phyloP scores from a whole-genome alignment of 1,140 invertebrate genomes.

The Tetramorium parvispinum region DNA sequence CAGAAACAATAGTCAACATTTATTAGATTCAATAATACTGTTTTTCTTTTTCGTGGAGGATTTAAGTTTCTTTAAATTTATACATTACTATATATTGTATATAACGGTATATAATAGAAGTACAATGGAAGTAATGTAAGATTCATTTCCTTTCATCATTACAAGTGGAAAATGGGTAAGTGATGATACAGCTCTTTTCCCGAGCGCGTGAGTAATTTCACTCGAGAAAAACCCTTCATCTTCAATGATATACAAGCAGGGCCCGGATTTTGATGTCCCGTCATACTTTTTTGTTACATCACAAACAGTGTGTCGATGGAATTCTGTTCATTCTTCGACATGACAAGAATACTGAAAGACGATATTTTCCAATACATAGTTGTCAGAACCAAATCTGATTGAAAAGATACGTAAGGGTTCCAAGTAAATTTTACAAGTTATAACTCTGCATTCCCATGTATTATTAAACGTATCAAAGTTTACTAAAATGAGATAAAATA shows the following conservation, averaged over 20 bases:
- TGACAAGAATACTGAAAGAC: neutral
- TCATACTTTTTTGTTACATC: slow-evolving; percentile 35
- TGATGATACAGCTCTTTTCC: slow-evolving; percentile 32
- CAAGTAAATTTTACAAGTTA: neutral
- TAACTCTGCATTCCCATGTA: neutral
- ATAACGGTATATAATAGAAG: neutral
- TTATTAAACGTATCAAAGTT: neutral
- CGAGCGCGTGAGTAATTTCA: slow-evolving; percentile 24
- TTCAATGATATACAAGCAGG: neutral
- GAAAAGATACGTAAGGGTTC: neutral
- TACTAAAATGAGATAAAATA: neutral
- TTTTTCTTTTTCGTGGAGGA: too few species aligned
- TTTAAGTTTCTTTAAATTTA: neutral
- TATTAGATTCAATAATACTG: neutral
- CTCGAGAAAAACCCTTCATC: slow-evolving; percentile 39
- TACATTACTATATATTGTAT: neutral
- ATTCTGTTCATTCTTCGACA: slow-evolving; percentile 38
- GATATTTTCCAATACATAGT: slow-evolving; percentile 40
- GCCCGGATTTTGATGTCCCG: slow-evolving; percentile 14
- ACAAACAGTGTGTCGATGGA: slow-evolving; percentile 31
- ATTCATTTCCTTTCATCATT: slow-evolving; percentile 35
- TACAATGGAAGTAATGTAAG: slow-evolving; percentile 28
- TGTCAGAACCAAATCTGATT: slow-evolving; percentile 6
- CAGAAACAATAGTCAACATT: neutral
- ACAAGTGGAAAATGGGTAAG: slow-evolving; percentile 38